phyloP scores from a whole-genome alignment of 2,113 vertebrate species.

The Ibidorhyncha struthersii region DNA sequence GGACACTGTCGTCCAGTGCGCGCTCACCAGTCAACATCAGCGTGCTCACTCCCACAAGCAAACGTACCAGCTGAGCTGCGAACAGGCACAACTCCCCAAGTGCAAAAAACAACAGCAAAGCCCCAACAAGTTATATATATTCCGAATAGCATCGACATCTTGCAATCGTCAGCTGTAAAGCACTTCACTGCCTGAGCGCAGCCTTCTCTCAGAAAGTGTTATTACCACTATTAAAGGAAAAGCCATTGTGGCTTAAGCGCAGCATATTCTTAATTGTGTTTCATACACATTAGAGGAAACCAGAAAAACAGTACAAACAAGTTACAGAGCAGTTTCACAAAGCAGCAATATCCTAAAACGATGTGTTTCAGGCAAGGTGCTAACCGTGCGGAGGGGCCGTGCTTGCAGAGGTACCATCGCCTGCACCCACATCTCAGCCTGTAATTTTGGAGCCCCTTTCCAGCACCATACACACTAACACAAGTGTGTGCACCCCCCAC shows the following conservation, averaged over 20 bases:
- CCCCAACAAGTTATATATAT: not conserved
- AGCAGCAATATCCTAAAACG: not conserved
- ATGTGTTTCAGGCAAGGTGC: not conserved
- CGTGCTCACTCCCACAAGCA: not conserved
- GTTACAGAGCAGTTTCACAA: not conserved
- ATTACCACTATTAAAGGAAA: not conserved
- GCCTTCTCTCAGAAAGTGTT: not conserved
- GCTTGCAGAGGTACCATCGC: not conserved
- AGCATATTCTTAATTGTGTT: not conserved
- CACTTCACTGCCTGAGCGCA: not conserved
- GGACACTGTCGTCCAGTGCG: not conserved
- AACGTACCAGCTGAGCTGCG: not conserved
- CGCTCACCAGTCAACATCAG: not conserved
- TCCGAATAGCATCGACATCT: not conserved
- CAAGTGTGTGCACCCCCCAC: rapidly evolving
- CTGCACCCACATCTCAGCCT: not conserved
- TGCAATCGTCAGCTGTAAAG: not conserved
- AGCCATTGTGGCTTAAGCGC: not conserved
- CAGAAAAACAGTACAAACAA: not conserved
- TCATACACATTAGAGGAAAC: not conserved
- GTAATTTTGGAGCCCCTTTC: not conserved
- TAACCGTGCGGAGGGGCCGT: not conserved
- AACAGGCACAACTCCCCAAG: not conserved
- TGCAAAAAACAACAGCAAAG: not conserved
- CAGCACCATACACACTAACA: not conserved